phyloP scores from a whole-genome alignment of 1,140 invertebrate genomes.

The Carcinoscorpius rotundicauda region DNA sequence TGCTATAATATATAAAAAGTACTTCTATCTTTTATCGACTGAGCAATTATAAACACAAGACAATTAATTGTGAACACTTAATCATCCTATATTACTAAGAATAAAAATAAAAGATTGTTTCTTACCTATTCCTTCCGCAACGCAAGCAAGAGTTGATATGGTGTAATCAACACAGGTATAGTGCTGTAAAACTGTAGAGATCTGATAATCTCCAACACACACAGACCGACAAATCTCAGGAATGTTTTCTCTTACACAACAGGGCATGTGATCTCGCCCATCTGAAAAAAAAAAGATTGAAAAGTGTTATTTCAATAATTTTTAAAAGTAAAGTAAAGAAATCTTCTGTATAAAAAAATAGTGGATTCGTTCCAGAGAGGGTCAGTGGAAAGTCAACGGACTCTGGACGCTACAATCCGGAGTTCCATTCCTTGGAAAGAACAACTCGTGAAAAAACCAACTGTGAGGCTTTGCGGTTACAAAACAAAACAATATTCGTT shows the following conservation, averaged over 20 bases:
- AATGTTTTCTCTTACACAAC: conserved; percentile 60
- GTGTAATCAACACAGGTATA: conserved; percentile 68
- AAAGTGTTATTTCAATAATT: not conserved
- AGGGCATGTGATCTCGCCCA: conserved; percentile 67
- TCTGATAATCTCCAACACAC: conserved; percentile 66
- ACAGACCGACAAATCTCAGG: conserved; percentile 72
- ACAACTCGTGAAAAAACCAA: conserved; percentile 6
- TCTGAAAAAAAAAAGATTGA: conserved; percentile 35
- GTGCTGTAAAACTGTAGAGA: conserved; percentile 67
- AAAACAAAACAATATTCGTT: not conserved
- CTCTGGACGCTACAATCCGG: conserved; percentile 1
- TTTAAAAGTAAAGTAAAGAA: not conserved
- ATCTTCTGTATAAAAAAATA: conserved; percentile 3
- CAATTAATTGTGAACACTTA: too few relatives aligned
- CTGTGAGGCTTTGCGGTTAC: not conserved
- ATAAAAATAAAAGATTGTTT: conserved; percentile 7
- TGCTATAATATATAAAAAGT: too few relatives aligned
- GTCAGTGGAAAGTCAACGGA: not conserved
- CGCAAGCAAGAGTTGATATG: conserved; percentile 64
- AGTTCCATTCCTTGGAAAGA: conserved; percentile 3
- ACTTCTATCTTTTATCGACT: too few relatives aligned
- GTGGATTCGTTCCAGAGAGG: conserved; percentile 4
- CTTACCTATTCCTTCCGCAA: conserved; percentile 58
- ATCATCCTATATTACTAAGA: not conserved
- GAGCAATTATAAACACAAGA: too few relatives aligned